Conservation (phyloP, 2,113 vertebrate species). For the Lagopus muta region DNA sequence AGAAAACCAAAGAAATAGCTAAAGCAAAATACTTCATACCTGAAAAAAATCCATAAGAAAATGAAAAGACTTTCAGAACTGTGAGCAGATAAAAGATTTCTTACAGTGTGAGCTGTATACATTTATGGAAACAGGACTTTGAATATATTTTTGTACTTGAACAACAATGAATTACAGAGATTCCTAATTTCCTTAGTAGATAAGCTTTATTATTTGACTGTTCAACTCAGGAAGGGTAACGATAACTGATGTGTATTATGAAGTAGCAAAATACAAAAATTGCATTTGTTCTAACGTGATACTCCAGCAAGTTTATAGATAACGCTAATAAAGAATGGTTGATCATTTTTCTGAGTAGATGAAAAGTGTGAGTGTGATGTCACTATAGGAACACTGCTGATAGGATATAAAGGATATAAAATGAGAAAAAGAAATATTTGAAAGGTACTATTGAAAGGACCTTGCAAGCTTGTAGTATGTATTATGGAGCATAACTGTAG, state of each 20-base stretch:
- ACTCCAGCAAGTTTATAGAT: not conserved
- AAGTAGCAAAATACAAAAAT: not conserved
- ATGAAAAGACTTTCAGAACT: not conserved
- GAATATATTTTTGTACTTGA: not conserved
- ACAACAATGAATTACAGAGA: not conserved
- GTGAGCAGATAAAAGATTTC: not conserved
- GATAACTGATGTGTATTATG: not conserved
- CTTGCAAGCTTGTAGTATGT: not conserved
- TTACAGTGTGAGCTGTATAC: not conserved
- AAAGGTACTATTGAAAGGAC: not conserved
- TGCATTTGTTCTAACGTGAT: not conserved
- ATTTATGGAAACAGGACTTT: not conserved
- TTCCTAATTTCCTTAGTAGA: not conserved
- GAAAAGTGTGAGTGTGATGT: not conserved
- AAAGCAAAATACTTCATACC: not conserved
- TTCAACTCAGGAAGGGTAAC: not conserved
- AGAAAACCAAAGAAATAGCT: not conserved
- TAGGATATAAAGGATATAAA: not conserved
- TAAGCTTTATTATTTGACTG: not conserved
- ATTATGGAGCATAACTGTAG: not conserved
- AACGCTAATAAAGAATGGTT: not conserved
- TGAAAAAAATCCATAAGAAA: not conserved
- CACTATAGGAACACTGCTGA: not conserved
- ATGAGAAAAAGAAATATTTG: not conserved
- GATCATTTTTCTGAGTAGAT: not conserved